phyloP scores from a whole-genome alignment of 2,888 invertebrate genomes.

The Blastobasis lacticolella region DNA sequence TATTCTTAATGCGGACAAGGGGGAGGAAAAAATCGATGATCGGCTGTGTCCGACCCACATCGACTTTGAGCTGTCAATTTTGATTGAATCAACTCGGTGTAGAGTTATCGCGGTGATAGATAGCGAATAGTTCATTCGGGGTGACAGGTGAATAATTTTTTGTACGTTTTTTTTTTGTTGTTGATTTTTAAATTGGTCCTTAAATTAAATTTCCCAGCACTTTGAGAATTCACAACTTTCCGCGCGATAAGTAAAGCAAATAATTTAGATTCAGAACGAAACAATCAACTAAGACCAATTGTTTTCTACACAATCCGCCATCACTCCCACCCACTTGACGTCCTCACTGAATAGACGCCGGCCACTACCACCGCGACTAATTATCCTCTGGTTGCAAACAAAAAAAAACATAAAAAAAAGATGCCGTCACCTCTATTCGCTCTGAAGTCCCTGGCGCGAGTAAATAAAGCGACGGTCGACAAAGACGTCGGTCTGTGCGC shows the following conservation, averaged over 20 bases:
- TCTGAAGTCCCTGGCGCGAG: conserved; percentile 42
- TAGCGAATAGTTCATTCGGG: neutral
- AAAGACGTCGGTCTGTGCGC: conserved; percentile 72
- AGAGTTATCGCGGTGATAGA: conserved; percentile 32
- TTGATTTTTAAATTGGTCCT: too few relatives aligned
- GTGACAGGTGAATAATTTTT: too few relatives aligned
- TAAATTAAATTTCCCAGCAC: too few relatives aligned
- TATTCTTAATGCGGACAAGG: conserved; percentile 31
- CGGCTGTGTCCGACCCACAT: conserved; percentile 63
- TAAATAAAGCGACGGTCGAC: conserved; percentile 70
- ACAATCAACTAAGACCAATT: too few relatives aligned
- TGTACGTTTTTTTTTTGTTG: too few relatives aligned
- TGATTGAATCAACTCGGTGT: conserved; percentile 62
- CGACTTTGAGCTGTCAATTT: conserved; percentile 69
- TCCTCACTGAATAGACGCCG: too few relatives aligned
- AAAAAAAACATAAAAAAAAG: too few relatives aligned
- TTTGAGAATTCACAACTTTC: too few relatives aligned
- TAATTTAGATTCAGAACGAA: too few relatives aligned
- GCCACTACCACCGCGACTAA: conserved; percentile 24
- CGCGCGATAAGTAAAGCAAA: too few relatives aligned
- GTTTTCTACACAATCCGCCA: too few relatives aligned
- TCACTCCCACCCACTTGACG: too few relatives aligned
- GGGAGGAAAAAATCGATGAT: conserved; percentile 62
- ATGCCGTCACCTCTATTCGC: conserved; percentile 55
- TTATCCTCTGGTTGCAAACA: conserved; percentile 31